Evolutionary conservation across 2,888 invertebrate genomes (phyloP), one percentile per base, ranked within the genome.

Genomic region (Dioctria rufipes): DNA sequence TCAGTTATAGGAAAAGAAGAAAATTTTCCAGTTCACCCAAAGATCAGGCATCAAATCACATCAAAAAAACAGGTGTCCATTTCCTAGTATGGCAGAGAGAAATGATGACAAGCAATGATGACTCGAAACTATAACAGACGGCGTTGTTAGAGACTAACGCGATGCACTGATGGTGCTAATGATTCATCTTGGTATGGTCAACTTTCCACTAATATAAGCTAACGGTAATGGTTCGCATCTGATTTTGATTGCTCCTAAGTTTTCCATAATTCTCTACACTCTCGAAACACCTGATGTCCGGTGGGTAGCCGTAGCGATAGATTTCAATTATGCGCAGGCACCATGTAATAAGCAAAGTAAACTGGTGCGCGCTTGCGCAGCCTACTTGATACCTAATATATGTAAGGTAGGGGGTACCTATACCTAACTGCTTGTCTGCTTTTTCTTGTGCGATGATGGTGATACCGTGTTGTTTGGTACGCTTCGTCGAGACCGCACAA

Each of bases 241-340:
- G 63, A 63, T 63, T 77, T 77, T 63, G 77, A 77, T 77, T 61
- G 49, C 77, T 51, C 37, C 63, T 46, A 77, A 60, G 77, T 77
- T 77, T 77, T 63, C 63, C 77, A 77, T 77, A 77, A 77, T 77
- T 77, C 63, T 77, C 77, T 63, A 77, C 77, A 77, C 77, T 77
- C 77, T 77, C 77, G 77, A 63, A 77, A 77, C 77, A 77, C 77
- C 77, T 77, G 77, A 25, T 25, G 25, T 25, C 25, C 25, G 25
- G 25, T 25, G 25, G 25, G 25, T 77, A 61, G 37, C 63, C 49
- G 11, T 37, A 13, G 42, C 63, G 49, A 61, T 77, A 77, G 77
- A 77, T 77, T 77, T 77, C 77, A 77, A 77, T 77, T 77, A 77
- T 63, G 46, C 25, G 25, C 63, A 77, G 61, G 46, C 49, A 25